Conservation (phyloP, 2,113 vertebrate species). For the Terrapene triunguis region DNA sequence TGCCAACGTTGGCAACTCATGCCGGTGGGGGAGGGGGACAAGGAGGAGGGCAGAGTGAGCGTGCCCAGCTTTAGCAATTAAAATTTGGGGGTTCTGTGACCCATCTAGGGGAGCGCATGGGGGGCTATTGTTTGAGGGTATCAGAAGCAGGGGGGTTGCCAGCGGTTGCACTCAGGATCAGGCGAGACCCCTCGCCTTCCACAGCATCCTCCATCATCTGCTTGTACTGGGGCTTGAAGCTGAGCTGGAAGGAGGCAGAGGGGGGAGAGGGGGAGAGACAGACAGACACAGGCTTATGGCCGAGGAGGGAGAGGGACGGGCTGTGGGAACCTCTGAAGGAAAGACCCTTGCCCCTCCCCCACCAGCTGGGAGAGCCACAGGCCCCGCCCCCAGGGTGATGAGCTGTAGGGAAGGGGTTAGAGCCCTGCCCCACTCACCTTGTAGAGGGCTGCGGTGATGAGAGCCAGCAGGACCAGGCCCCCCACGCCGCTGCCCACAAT, state of each 20-base stretch:
- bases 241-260: not conserved
- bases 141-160: no score
- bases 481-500: constrained; percentile 67
- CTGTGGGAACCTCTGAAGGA: no score
- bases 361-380: not conserved
- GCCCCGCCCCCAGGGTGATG: no score
- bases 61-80: no score
- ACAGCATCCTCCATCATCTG: not conserved
- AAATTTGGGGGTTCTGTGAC: no score
- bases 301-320: not conserved
- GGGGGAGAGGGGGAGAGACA: not conserved
- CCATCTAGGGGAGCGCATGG: no score
- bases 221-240: constrained; percentile 26
- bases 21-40: no score
- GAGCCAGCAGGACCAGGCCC: constrained; percentile 64
- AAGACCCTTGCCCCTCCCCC: not conserved
- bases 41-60: no score
- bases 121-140: no score
- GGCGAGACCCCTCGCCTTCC: not conserved
- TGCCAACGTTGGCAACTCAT: no score
- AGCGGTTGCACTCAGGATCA: accelerated
- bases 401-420: no score
- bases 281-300: not conserved
- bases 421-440: constrained; percentile 41
- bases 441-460: constrained; percentile 52